phyloP scores from a whole-genome alignment of 2,888 invertebrate species.

The Cataglyphis albicans region DNA sequence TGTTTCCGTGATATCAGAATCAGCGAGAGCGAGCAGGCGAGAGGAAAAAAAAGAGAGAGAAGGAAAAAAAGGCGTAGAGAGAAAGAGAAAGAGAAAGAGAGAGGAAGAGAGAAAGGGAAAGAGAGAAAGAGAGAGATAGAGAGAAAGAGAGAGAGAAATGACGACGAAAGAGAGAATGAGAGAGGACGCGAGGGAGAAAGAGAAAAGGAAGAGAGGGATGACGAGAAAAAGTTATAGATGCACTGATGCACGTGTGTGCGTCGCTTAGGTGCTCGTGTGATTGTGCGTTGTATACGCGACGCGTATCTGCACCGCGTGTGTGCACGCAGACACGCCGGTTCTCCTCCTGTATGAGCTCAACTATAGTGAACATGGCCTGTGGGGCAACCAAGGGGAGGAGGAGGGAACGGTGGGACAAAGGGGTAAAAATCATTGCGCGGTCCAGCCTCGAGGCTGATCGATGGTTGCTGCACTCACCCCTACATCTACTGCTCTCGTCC shows the following conservation, averaged over 20 bases:
- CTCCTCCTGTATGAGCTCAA: conserved; percentile 67
- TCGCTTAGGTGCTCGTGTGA: conserved; percentile 64
- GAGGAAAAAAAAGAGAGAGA: conserved; percentile 48
- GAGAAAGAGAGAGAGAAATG: conserved; percentile 23
- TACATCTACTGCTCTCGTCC: conserved; percentile 74
- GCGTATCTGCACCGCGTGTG: conserved; percentile 68
- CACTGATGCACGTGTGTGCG: conserved; percentile 63
- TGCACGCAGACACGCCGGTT: conserved; percentile 64
- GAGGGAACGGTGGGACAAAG: conserved; percentile 82
- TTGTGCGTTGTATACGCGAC: conserved; percentile 70
- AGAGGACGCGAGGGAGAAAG: conserved; percentile 58
- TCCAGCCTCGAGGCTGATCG: conserved; percentile 86
- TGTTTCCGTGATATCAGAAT: conserved; percentile 77
- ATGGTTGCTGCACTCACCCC: conserved; percentile 83
- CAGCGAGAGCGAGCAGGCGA: conserved; percentile 65
- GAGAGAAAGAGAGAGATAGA: conserved; percentile 62
- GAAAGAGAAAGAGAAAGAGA: conserved; percentile 14
- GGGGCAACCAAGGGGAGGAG: conserved; percentile 77
- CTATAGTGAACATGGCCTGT: conserved; percentile 81
- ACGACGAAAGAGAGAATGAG: conserved; percentile 59
- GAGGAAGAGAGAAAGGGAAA: conserved; percentile 35
- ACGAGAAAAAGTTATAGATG: conserved; percentile 76
- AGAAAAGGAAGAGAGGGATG: conserved; percentile 60
- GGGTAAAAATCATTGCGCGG: conserved; percentile 86
- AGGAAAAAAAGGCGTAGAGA: conserved; percentile 4